phyloP scores from a whole-genome alignment of 64 coral and sea anemone species.

The Pocillopora damicornis region DNA sequence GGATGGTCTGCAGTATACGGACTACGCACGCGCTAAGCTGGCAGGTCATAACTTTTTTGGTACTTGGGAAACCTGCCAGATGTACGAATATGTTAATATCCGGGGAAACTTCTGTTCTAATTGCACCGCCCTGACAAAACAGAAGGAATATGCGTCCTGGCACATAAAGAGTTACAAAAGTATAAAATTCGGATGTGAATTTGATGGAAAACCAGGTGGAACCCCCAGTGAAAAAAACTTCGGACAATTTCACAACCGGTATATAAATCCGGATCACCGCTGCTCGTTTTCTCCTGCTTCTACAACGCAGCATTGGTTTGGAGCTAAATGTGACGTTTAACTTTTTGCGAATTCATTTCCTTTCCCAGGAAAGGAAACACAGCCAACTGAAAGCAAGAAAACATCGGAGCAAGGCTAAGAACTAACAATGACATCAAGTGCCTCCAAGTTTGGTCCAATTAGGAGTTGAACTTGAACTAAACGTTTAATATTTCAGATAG shows the following conservation, averaged over 20 bases:
- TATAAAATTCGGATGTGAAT: neutral
- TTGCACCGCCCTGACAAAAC: neutral
- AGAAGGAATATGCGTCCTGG: neutral
- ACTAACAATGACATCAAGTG: too few species aligned
- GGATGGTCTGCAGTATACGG: too few species aligned
- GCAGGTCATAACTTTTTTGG: too few species aligned
- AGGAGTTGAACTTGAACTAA: too few species aligned
- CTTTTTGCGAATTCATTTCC: too few species aligned
- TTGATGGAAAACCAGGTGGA: neutral
- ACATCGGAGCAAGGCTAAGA: too few species aligned
- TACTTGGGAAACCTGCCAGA: neutral
- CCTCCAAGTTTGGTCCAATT: too few species aligned
- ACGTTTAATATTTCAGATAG: too few species aligned
- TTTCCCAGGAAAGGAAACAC: too few species aligned
- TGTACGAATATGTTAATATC: neutral
- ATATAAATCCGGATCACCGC: neutral
- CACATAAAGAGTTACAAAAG: neutral
- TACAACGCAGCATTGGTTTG: neutral
- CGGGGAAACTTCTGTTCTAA: neutral
- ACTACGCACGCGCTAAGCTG: too few species aligned
- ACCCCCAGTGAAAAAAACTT: neutral
- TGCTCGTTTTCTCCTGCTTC: neutral
- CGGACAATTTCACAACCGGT: neutral
- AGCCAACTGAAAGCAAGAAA: too few species aligned
- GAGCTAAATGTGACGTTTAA: neutral